A percentile compares a stretch with the other conserved stretches of the same genome.
Conservation (phyloP, 2,113 vertebrate species). For the Tor tambroides region DNA sequence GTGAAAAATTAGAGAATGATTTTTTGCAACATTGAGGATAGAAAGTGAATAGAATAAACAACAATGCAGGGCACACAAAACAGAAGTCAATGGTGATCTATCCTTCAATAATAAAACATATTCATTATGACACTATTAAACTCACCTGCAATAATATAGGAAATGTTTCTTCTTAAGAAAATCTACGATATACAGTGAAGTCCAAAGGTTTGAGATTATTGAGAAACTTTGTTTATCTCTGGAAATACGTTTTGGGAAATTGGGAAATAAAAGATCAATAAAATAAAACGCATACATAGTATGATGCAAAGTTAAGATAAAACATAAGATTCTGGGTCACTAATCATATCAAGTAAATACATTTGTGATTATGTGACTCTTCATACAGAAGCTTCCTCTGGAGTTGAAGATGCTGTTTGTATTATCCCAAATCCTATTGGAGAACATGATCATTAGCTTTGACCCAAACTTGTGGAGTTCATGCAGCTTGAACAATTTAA, state of each 20-base stretch:
- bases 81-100: background rate
- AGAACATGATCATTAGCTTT: no score
- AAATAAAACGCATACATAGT: no score
- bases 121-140: background rate
- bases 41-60: background rate
- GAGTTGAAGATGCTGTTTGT: no score
- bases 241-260: no score
- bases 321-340: no score
- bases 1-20: conserved; percentile 12
- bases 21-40: conserved; percentile 8
- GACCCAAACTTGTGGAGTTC: no score
- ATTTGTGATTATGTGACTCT: no score
- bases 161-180: background rate
- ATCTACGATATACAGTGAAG: background rate
- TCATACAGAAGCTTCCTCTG: no score
- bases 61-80: background rate
- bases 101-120: background rate
- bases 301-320: no score
- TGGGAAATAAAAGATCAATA: background rate
- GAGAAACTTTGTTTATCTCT: background rate
- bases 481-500: background rate
- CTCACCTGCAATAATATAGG: background rate
- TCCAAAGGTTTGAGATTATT: background rate
- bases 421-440: no score
- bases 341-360: no score